Percentiles rank a stretch among this genome's conserved stretches.
Evolutionary conservation across 2,113 vertebrate species (phyloP).

Genomic region (Rhinogobius similis): DNA sequence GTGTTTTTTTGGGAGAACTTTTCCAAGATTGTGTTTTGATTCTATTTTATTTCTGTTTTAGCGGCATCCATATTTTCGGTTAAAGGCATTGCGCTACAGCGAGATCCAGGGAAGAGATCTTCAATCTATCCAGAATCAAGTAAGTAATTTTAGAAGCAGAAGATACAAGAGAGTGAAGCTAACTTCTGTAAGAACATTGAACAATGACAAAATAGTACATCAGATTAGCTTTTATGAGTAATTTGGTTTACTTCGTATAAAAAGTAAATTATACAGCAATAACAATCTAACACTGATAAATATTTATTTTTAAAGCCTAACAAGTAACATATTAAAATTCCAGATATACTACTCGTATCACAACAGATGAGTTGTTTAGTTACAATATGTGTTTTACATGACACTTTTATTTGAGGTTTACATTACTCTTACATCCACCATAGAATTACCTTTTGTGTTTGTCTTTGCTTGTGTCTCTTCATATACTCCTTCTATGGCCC

Average conservation of each 20-base stretch:
- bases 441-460: constrained; percentile 33
- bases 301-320: neutral
- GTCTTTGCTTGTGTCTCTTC: constrained; percentile 36
- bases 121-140: constrained; percentile 74
- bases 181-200: neutral
- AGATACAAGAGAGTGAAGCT: neutral
- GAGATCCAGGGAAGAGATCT: constrained; percentile 81
- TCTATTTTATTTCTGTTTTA: constrained; percentile 41
- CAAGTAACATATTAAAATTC: neutral
- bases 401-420: neutral
- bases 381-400: neutral
- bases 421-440: constrained; percentile 25
- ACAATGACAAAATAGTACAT: neutral
- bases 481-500: constrained; percentile 25
- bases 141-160: constrained; percentile 48
- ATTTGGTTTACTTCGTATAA: neutral
- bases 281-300: no score
- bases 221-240: neutral
- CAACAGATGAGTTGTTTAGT: neutral
- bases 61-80: constrained; percentile 82
- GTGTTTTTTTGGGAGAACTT: neutral
- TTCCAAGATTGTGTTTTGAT: constrained; percentile 9
- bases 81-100: constrained; percentile 81
- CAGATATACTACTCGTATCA: neutral
- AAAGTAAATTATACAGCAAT: no score